Conservation (phyloP, 2,113 vertebrate species). For the Oreotragus oreotragus region DNA sequence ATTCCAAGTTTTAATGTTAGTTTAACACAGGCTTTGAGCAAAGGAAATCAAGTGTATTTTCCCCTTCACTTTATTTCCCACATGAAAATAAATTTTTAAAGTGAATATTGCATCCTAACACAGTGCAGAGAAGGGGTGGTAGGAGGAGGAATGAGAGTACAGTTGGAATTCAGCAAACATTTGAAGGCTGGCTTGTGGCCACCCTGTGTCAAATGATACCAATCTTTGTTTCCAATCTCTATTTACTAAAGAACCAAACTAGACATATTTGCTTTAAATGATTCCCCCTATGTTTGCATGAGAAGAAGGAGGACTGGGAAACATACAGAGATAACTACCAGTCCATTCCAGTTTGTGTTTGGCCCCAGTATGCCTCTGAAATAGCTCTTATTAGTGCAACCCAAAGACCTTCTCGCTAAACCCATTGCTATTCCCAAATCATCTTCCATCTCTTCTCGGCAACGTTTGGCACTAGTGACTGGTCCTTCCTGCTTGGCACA, state of each 20-base stretch:
- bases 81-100: background rate
- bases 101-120: background rate
- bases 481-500: background rate
- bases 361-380: background rate
- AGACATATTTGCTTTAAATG: slow-evolving; percentile 2
- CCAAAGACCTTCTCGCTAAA: background rate
- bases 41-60: background rate
- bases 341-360: background rate
- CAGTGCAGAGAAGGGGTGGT: background rate
- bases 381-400: background rate
- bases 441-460: background rate
- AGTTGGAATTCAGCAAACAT: background rate
- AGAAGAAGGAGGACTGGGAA: background rate
- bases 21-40: background rate
- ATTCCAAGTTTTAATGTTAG: background rate
- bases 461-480: background rate
- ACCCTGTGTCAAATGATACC: background rate
- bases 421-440: background rate
- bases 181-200: background rate
- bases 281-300: background rate
- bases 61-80: background rate
- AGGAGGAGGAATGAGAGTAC: background rate
- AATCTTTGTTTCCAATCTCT: background rate
- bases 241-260: background rate
- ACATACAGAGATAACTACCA: background rate